Conservation (phyloP, 2,888 invertebrate genomes). For the Patella depressa region DNA sequence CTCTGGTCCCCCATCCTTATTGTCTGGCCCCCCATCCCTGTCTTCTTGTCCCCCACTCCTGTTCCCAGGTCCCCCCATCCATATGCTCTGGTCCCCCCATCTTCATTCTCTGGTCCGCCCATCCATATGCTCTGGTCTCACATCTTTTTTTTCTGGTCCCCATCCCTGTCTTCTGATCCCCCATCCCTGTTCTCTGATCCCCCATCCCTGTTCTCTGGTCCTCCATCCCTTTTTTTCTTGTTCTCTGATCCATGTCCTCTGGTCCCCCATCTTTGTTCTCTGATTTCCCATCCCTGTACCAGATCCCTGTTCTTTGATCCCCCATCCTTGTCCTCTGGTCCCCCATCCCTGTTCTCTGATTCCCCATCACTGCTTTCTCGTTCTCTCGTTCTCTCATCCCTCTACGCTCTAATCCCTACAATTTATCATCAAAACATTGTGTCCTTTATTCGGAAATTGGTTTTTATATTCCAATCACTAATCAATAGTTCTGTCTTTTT, state of each 20-base stretch:
- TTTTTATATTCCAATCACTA: conserved; percentile 15
- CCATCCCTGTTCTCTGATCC: neutral
- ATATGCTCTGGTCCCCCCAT: conserved; percentile 5
- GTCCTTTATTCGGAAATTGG: neutral
- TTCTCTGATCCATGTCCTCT: too few relatives aligned
- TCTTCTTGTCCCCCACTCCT: neutral
- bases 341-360: neutral
- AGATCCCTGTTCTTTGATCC: neutral
- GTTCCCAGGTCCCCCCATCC: conserved; percentile 7
- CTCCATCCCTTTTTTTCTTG: too few relatives aligned
- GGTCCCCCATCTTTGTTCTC: too few relatives aligned
- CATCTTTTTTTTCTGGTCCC: conserved; percentile 1
- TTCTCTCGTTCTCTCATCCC: conserved; percentile 12
- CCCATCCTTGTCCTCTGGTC: neutral
- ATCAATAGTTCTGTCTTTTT: neutral
- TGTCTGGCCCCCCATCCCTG: neutral
- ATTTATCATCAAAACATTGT: neutral
- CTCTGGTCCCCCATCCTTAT: too few relatives aligned
- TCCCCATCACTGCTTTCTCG: neutral
- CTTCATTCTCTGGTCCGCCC: too few relatives aligned
- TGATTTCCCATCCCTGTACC: neutral
- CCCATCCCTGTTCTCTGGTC: too few relatives aligned
- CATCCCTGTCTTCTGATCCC: conserved; percentile 1
- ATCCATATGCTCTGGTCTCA: neutral
- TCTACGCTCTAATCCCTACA: neutral